Evolutionary conservation across 30 jellyfish, hydroid and myxozoan species (phyloP).

Genomic region (Rhopilema esculentum): DNA sequence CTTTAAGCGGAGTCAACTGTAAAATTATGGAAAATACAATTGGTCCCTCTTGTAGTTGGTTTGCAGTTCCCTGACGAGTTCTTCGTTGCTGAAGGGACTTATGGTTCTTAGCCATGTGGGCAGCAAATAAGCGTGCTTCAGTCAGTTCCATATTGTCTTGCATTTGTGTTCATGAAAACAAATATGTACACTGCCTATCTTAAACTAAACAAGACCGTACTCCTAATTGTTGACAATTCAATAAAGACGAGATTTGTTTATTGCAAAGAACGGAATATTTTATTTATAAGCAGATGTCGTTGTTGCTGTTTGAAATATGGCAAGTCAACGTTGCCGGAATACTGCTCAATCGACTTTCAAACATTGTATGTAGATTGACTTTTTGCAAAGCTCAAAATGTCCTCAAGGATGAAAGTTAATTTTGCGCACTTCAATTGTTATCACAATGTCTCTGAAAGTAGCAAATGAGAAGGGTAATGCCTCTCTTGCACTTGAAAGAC

Average conservation of each 20-base stretch:
- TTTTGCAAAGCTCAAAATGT: neutral
- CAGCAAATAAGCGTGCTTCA: no score
- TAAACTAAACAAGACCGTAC: neutral
- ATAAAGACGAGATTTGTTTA: neutral
- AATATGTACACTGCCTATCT: neutral
- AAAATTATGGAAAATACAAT: no score
- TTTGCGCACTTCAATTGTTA: no score
- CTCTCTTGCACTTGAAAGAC: neutral
- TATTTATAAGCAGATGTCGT: neutral
- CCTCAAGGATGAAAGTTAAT: neutral
- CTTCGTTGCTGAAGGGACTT: no score
- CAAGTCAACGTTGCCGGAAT: no score
- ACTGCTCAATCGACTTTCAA: no score
- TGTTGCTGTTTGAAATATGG: no score
- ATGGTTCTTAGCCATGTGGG: no score
- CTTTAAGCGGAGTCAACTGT: no score
- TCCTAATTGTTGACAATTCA: neutral
- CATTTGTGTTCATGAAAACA: neutral
- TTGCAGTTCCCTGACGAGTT: no score
- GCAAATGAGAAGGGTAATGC: neutral
- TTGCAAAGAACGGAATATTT: neutral
- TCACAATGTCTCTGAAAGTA: no score
- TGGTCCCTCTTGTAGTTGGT: no score
- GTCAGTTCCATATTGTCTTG: neutral
- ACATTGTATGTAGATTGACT: neutral